These are phyloP conservation scores for Mimas tiliae DNA, from an alignment of 2,888 invertebrate species.

Conservation along the genomic window DNA sequence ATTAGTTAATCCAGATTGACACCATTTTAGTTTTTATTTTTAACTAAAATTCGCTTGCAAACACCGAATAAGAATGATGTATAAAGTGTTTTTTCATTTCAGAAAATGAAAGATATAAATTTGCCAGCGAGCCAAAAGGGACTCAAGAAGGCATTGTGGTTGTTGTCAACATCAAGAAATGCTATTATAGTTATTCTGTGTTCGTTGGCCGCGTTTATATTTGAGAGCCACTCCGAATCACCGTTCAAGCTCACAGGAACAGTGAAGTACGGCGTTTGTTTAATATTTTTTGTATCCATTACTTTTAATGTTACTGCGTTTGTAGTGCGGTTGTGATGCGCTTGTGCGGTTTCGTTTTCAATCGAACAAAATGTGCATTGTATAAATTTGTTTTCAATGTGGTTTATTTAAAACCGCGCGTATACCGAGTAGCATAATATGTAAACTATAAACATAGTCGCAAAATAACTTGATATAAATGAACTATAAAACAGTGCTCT, in stretches of 20 bases:
- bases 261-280: constrained; percentile 77
- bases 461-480: not conserved
- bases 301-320: constrained; percentile 8
- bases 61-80: not conserved
- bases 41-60: not conserved
- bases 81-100: constrained; percentile 45
- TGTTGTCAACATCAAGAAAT: constrained; percentile 92
- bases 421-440: not conserved
- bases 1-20: not conserved
- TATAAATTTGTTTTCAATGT: constrained; percentile 5
- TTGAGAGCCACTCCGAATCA: constrained; percentile 73
- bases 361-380: not conserved
- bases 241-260: constrained; percentile 91
- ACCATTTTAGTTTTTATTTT: not conserved
- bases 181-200: constrained; percentile 92
- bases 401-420: not conserved
- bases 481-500: not conserved
- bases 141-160: constrained; percentile 87
- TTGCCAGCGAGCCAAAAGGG: constrained; percentile 66
- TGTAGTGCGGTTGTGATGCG: no score
- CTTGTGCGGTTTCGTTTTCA: constrained; percentile 8
- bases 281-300: constrained; percentile 17
- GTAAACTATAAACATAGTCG: not conserved
- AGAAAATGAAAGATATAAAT: constrained; percentile 90
- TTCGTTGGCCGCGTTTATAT: constrained; percentile 88